phyloP scores from a whole-genome alignment of 2,888 invertebrate species.

The Idaea straminata region DNA sequence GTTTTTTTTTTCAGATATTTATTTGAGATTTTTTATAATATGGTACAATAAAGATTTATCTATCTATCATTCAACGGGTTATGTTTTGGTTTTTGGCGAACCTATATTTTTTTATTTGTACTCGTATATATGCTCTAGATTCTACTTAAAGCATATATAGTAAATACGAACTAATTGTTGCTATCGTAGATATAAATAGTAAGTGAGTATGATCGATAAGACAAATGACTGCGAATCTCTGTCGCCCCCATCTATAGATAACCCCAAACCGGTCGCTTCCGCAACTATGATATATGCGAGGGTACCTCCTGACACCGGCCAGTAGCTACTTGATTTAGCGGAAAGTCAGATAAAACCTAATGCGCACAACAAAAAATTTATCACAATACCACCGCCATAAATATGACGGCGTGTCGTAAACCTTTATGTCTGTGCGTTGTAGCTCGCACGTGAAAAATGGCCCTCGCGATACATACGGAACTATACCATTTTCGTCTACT shows the following conservation, averaged over 20 bases:
- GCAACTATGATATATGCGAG: constrained; percentile 73
- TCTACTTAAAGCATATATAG: not conserved
- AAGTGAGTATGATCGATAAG: constrained; percentile 59
- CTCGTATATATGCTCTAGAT: too few relatives aligned
- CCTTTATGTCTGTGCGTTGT: constrained; percentile 77
- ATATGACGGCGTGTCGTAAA: constrained; percentile 79
- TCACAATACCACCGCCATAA: constrained; percentile 78
- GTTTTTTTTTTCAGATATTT: too few relatives aligned
- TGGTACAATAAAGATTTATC: not conserved
- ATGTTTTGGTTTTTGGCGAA: not conserved
- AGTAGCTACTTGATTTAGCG: constrained; percentile 81
- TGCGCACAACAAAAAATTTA: constrained; percentile 80
- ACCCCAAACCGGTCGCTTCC: constrained; percentile 75
- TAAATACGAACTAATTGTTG: not conserved
- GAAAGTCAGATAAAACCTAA: constrained; percentile 80
- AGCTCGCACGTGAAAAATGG: constrained; percentile 77
- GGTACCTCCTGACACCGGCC: constrained; percentile 79
- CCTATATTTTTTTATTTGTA: not conserved
- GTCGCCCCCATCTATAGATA: constrained; percentile 61
- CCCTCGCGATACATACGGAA: constrained; percentile 57
- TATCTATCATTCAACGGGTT: not conserved
- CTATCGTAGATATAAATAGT: constrained; percentile 41
- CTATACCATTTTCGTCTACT: constrained; percentile 44
- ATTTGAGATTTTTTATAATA: too few relatives aligned
- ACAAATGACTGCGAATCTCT: constrained; percentile 53